Base-by-base conservation (phyloP, 2,113 vertebrate species). In the Corvus hawaiiensis region DNA sequence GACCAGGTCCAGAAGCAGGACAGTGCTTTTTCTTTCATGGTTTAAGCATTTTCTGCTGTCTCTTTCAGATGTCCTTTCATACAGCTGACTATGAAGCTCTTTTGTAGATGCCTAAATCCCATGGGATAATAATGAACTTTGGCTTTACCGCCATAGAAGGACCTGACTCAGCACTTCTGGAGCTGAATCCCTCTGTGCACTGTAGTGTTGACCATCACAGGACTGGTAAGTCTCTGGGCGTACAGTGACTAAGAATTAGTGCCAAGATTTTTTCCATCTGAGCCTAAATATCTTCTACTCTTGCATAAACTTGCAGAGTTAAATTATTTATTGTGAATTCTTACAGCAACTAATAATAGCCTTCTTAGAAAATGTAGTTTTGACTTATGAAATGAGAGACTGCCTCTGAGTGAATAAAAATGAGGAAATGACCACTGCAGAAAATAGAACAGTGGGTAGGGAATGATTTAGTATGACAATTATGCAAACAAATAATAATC, bases 401-500 rank as follows among this genome's bases (percentile, higher is more conserved):
- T 97, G 44, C 10, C 56, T 46, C n/a, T 49, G 72, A 88, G 35
- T 90, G 67, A 96, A 92, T n/a, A 93, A 90, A 86, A 86, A 49
- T 28, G 18, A 95, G 41, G 33, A 88, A 96, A 92, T 93, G 92
- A 88, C 92, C 85, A 77, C 56, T 56, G 48, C 35, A 89, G 68
- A 90, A 90, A 92, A 48, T 3, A 86, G 23, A 92, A 71, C 68
- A 74, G 79, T 61, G n/a, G 56, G 39, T 80, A 84, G 22, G 13
- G 28, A 88, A 89, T 90, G 72, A 93, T 90, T 90, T 91, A 94
- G 30, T 12, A 23, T 61, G 44, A 59, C 75, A 87, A 84, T 95
- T 94, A 84, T 55, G 87, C 73, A 56, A 87, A 84, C 67, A 94
- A 89, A 84, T 92, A 91, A 86, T 80, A 94, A 91, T 59, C 56